These are phyloP conservation scores for Sylvia atricapilla DNA, from an alignment of 2,113 vertebrate genomes.

Conservation along the genomic window DNA sequence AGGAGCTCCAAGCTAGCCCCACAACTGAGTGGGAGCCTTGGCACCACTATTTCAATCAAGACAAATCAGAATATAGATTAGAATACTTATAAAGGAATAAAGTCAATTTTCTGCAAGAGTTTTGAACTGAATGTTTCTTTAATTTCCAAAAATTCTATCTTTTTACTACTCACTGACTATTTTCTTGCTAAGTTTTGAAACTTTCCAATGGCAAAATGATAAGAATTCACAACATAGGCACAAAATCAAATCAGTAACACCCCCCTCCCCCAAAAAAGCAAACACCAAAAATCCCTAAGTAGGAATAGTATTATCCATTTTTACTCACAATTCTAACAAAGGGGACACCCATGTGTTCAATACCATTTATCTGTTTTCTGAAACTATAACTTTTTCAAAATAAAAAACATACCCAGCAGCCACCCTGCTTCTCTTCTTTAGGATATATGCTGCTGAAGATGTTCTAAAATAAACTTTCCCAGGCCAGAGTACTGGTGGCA, in stretches of 20 bases:
- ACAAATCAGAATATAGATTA: not conserved
- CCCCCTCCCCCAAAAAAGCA: accelerated
- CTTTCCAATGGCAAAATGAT: not conserved
- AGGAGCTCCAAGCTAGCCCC: not conserved
- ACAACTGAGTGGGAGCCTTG: not conserved
- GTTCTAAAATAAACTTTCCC: not conserved
- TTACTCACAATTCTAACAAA: not conserved
- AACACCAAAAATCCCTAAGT: not conserved
- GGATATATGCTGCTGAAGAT: not conserved
- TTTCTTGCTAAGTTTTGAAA: not conserved
- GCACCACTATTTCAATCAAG: not conserved
- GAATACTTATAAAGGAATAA: not conserved
- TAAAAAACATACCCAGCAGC: not conserved
- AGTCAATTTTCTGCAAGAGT: not conserved
- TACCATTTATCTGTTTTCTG: not conserved
- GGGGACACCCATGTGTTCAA: not conserved
- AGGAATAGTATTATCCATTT: not conserved
- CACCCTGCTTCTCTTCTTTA: not conserved
- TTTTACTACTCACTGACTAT: not conserved
- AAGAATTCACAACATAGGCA: not conserved
- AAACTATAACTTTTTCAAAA: not conserved
- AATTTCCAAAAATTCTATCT: not conserved
- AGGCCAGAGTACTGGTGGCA: not conserved
- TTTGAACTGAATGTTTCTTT: not conserved
- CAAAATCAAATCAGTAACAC: not conserved